phyloP scores from a whole-genome alignment of 1,140 invertebrate genomes.

The Orchestia grillus region DNA sequence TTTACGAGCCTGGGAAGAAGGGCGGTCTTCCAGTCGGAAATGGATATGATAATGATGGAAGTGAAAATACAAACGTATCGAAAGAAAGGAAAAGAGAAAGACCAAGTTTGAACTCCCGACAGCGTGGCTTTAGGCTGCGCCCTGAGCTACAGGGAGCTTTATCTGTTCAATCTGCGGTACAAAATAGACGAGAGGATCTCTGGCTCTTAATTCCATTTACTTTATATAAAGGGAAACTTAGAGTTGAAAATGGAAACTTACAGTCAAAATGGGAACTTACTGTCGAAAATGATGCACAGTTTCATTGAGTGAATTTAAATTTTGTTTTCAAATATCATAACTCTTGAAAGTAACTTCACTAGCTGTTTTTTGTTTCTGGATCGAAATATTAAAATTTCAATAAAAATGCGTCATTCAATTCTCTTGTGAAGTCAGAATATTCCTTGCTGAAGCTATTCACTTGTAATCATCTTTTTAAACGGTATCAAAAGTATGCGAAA shows the following conservation, averaged over 20 bases:
- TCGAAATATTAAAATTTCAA: neutral
- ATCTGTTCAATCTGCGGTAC: neutral
- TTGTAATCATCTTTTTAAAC: neutral
- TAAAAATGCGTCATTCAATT: neutral
- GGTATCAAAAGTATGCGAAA: neutral
- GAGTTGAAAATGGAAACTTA: too few relatives aligned
- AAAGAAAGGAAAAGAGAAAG: neutral
- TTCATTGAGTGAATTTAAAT: neutral
- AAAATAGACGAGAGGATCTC: neutral
- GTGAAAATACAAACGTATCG: neutral
- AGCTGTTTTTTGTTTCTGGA: neutral
- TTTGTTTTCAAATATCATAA: neutral
- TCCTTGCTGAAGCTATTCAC: neutral
- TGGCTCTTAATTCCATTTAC: neutral
- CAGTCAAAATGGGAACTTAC: too few relatives aligned
- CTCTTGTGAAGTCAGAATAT: neutral
- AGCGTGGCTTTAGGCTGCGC: neutral
- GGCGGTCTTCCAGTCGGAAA: neutral
- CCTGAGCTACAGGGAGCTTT: neutral
- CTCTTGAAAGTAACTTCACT: too few relatives aligned
- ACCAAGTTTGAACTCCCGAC: neutral
- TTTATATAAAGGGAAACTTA: neutral
- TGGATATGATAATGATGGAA: slow-evolving; percentile 9
- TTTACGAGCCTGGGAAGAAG: neutral
- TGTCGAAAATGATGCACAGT: neutral